Conservation (phyloP, 2,797 vertebrate genomes). For the Platalea minor region DNA sequence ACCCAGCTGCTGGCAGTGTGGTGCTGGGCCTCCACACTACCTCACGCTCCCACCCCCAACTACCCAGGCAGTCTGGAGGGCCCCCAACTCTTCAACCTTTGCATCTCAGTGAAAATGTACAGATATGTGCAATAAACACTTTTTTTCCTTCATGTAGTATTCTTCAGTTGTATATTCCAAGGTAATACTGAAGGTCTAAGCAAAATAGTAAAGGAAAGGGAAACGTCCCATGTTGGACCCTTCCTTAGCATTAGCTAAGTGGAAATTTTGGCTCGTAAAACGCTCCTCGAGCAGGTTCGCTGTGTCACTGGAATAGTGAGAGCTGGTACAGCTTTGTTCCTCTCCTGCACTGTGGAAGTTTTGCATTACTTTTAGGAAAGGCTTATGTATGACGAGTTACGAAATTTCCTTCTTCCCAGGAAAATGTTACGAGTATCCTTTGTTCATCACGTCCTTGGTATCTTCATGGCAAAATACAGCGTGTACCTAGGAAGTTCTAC, state of each 20-base stretch:
- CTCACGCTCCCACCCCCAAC: not conserved
- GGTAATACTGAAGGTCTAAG: not conserved
- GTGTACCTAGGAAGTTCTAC: not conserved
- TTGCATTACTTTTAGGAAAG: not conserved
- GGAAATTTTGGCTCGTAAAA: not conserved
- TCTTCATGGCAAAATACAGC: not conserved
- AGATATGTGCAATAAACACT: not conserved
- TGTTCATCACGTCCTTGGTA: not conserved
- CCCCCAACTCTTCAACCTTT: not conserved
- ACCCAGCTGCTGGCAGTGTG: not conserved
- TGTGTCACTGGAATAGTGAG: not conserved
- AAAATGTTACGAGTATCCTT: not conserved
- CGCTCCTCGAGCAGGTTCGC: not conserved
- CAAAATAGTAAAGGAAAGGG: not conserved
- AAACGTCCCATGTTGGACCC: not conserved
- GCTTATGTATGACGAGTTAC: not conserved
- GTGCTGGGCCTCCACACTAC: fast-evolving
- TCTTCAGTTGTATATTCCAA: not conserved
- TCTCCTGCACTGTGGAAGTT: not conserved
- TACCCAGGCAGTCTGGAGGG: not conserved
- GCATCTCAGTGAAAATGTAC: not conserved
- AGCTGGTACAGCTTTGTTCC: not conserved
- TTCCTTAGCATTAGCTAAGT: not conserved
- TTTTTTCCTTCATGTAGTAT: fast-evolving
- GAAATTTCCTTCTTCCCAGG: not conserved